phyloP scores from a whole-genome alignment of 2,113 vertebrate species.

The Eurystomus gularis region DNA sequence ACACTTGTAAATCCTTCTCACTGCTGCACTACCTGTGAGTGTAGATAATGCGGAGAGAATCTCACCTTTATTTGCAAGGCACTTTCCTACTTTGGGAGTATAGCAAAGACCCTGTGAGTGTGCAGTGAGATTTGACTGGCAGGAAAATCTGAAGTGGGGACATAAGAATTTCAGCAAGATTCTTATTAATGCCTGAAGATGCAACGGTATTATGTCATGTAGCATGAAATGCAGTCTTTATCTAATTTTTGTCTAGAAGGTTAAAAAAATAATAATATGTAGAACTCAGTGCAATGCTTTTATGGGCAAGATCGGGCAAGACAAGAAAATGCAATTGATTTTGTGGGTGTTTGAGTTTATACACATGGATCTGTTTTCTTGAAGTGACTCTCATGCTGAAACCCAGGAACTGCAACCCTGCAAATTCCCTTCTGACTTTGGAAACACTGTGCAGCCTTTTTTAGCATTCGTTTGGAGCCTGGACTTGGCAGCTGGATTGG shows the following conservation, averaged over 20 bases:
- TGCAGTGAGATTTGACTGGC: not conserved
- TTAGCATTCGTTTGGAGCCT: not conserved
- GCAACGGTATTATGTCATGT: not conserved
- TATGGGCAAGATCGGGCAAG: not conserved
- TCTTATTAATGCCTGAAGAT: not conserved
- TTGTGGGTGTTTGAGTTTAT: not conserved
- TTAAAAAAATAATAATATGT: not conserved
- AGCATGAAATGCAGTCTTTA: not conserved
- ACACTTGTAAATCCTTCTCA: not conserved
- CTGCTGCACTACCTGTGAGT: not conserved
- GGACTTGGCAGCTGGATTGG: not conserved
- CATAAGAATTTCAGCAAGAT: not conserved
- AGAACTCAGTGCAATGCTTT: not conserved
- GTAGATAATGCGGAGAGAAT: not conserved
- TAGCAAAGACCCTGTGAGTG: not conserved
- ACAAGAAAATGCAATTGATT: not conserved
- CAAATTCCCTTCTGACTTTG: not conserved
- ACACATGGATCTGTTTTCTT: not conserved
- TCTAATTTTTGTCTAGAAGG: not conserved
- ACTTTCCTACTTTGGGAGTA: not conserved
- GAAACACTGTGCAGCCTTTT: not conserved
- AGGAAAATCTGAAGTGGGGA: not conserved
- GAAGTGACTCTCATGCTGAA: not conserved
- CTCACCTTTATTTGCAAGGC: not conserved
- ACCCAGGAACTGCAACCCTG: not conserved